Conservation (phyloP, 2,888 invertebrate genomes). For the Parthenolecanium corni region DNA sequence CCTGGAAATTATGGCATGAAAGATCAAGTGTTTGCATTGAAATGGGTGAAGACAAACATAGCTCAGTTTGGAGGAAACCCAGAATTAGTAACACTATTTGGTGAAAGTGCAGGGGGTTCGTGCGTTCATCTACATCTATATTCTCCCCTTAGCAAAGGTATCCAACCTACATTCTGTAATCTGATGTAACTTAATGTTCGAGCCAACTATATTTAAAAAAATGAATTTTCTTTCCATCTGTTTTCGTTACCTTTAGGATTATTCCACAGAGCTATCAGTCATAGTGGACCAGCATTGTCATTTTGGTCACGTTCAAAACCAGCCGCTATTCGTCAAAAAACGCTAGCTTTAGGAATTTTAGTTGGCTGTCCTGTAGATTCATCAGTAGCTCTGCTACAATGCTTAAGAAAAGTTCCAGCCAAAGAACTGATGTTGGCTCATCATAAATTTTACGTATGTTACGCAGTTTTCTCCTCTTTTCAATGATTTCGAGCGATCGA, state of each 20-base stretch:
- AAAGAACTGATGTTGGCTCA: slow-evolving; percentile 40
- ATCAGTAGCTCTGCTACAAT: slow-evolving; percentile 48
- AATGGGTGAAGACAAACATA: slow-evolving; percentile 29
- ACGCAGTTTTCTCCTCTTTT: neutral
- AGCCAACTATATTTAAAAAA: no score
- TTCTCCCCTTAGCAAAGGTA: slow-evolving; percentile 32
- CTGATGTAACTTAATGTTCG: no score
- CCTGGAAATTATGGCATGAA: slow-evolving; percentile 30
- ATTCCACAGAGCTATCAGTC: slow-evolving; percentile 51
- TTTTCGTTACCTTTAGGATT: slow-evolving; percentile 44
- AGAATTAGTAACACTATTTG: slow-evolving; percentile 30
- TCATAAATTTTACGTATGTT: slow-evolving; percentile 8
- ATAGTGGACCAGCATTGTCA: slow-evolving; percentile 57
- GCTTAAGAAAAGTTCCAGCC: slow-evolving; percentile 50
- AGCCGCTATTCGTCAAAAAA: slow-evolving; percentile 47
- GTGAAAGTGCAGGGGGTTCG: slow-evolving; percentile 31
- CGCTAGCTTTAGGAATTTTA: slow-evolving; percentile 47
- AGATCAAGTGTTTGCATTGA: slow-evolving; percentile 29
- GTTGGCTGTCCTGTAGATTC: slow-evolving; percentile 50
- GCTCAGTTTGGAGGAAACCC: slow-evolving; percentile 29
- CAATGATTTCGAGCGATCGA: neutral
- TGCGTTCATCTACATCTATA: slow-evolving; percentile 28
- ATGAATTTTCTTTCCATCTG: neutral
- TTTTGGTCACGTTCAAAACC: slow-evolving; percentile 45
- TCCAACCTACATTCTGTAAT: no score